Conservation (phyloP, 2,113 vertebrate species). For the Nibea coibor region DNA sequence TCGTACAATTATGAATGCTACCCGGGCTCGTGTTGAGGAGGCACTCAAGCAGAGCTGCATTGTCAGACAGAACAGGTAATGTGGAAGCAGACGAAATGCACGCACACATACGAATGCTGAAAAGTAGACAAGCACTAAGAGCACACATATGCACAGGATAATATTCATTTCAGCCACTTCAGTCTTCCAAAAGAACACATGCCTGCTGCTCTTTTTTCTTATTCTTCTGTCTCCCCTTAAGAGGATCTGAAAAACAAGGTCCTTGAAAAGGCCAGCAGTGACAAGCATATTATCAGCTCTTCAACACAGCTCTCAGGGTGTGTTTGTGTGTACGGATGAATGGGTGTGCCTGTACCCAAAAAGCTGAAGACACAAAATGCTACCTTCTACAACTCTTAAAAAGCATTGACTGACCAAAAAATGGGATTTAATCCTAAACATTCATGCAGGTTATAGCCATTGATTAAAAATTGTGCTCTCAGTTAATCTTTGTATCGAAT, state of each 20-base stretch:
- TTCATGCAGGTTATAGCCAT: neutral
- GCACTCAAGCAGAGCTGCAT: slow-evolving; percentile 31
- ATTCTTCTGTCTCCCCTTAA: neutral
- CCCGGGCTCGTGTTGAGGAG: slow-evolving; percentile 16
- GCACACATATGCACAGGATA: neutral
- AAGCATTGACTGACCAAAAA: neutral
- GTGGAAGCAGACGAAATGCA: slow-evolving; percentile 19
- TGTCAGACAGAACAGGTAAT: slow-evolving; percentile 33
- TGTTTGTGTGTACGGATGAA: slow-evolving; percentile 16
- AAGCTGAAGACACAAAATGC: neutral
- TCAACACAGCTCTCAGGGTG: slow-evolving; percentile 6
- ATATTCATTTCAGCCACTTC: slow-evolving; percentile 1
- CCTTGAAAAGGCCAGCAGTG: slow-evolving; percentile 56
- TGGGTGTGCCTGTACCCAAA: neutral
- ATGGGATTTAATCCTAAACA: neutral
- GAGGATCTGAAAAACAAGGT: slow-evolving; percentile 34
- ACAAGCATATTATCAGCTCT: slow-evolving; percentile 44
- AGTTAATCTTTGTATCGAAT: neutral
- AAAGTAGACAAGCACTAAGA: neutral
- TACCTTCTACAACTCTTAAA: neutral
- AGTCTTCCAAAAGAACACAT: slow-evolving; percentile 33
- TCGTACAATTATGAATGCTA: neutral
- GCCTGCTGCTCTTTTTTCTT: neutral
- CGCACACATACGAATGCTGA: neutral
- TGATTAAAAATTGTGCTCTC: slow-evolving; percentile 41